phyloP scores from a whole-genome alignment of 2,888 invertebrate genomes.

The Acanthosoma haemorrhoidale region DNA sequence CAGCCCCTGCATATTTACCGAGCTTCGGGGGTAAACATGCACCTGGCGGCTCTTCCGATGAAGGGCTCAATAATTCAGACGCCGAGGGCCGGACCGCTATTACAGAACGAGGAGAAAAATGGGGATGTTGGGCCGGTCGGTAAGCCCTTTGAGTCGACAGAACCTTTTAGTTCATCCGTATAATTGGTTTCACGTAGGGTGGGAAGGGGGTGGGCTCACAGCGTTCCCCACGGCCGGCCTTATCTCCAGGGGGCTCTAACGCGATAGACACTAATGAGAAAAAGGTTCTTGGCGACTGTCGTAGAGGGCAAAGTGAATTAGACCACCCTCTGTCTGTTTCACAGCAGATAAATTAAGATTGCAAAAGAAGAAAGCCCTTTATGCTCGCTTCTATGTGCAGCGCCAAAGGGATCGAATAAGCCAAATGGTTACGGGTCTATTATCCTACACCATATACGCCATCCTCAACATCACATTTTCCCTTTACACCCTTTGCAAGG shows the following conservation, averaged over 20 bases:
- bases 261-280: constrained; percentile 3
- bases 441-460: no score
- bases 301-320: not conserved
- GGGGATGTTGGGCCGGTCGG: no score
- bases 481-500: no score
- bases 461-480: no score
- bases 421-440: no score
- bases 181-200: not conserved
- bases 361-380: not conserved
- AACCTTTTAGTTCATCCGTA: constrained; percentile 8
- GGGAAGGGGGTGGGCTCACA: no score
- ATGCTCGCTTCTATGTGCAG: not conserved
- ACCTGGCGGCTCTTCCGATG: no score
- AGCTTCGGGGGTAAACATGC: no score
- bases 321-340: not conserved
- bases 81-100: no score
- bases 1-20: not conserved
- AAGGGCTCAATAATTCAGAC: no score
- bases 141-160: not conserved
- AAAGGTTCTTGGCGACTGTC: not conserved
- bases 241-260: not conserved
- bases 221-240: not conserved
- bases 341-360: not conserved
- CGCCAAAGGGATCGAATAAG: no score
- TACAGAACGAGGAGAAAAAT: no score